Evolutionary conservation across 2,113 vertebrate genomes (phyloP), one percentile per base, ranked within the genome.

Genomic region (Corythaixoides concolor): DNA sequence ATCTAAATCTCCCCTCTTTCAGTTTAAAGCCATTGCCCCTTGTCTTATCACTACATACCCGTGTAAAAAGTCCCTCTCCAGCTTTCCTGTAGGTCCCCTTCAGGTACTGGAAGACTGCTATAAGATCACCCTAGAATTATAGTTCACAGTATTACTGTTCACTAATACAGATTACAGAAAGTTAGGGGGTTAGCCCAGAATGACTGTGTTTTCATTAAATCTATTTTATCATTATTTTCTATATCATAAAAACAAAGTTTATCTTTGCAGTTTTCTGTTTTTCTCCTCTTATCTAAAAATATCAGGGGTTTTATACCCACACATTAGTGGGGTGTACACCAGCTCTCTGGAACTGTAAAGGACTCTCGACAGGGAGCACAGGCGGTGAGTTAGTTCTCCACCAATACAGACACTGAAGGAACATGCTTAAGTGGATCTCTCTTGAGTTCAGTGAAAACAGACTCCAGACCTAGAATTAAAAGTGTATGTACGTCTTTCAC

Each of bases 401-500:
- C 32, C 69, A 37, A 2, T 3, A 5, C 27, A 24, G 66, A 82
- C n/a, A 33, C 85, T 84, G 50, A 70, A 85, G 32, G 30, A 59
- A 3, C 5, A 8, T 62, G 43, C 60, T 70, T 67, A 49, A 75
- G 28, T 45, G 45, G 15, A 18, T 70, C 15, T 80, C 50, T 73
- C 50, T 37, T 35, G 80, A 47, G 52, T 55, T 85, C 73, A 81
- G 43, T 63, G 58, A 37, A 75, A 95, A n/a, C 27, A 85, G 32
- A 53, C 18, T 17, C 50, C 27, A 85, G 32, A 53, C 21, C 19
- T 45, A 63, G 47, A 91, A 67, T 35, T 84, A 86, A 70, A 45
- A 37, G 43, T 28, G 8, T 43, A 11, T 0, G 0, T 35, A 43
- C 2, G 5, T 84, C 26, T 77, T 73, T 75, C 33, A 28, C 62